Evolutionary conservation across 1,140 invertebrate species (phyloP), one percentile per base, ranked within the genome.

Genomic region (Drosophila mayri): DNA sequence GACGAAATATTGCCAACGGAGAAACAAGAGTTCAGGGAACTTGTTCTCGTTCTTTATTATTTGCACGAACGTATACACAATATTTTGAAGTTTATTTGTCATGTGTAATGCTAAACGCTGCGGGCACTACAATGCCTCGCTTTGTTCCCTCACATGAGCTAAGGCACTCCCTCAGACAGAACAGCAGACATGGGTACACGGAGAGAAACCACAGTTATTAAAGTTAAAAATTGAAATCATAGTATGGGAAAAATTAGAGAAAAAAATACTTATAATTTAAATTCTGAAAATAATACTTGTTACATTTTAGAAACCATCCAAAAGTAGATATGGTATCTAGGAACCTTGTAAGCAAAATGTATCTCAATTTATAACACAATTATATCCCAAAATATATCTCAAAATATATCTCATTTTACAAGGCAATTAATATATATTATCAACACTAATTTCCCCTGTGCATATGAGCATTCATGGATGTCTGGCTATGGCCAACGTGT

Each of bases 81-180:
- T 65, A 50, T 73, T 70, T 62, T 76, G 63, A 79, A 76, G 77
- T 79, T 88, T 79, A 87, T 82, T 82, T 88, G 79, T 79, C 77
- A 78, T 80, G 52, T 63, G 72, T 64, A 50, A 75, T 50, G 44
- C 62, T 38, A 72, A 60, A 58, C 74, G 75, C 74, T 68, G 60
- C 66, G 54, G 70, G 78, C 55, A 57, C 25, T 41, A 71, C 52
- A 63, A 58, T 18, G 25, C 57, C 67, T 32, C 54, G 8, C 59
- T 35, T 52, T 50, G 63, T 52, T 55, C 50, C 50, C 20, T 55
- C 47, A 63, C 46, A 55, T 60, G 30, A 40, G 50, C 5, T 16
- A 30, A 28, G 58, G 49, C 28, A 75, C 59, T 41, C 58, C 60
- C 60, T 58, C 46, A 55, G 18, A 64, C 38, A 41, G 41, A 32